A percentile compares a stretch with the other conserved stretches of the same genome.
Evolutionary conservation across 2,888 invertebrate species (phyloP).

Genomic region (Drosophila lutescens): DNA sequence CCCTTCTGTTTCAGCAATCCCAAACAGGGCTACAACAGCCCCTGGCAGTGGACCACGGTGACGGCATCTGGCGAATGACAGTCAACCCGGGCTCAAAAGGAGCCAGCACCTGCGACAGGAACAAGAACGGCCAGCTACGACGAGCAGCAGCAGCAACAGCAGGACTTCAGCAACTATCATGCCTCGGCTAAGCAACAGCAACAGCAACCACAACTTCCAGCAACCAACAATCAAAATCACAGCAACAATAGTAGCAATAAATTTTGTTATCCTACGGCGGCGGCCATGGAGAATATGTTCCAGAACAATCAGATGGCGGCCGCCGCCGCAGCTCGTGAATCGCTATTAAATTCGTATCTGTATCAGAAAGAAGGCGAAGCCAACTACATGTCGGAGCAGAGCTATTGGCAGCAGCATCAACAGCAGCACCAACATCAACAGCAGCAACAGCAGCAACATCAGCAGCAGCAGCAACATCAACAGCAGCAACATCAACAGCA

Average conservation of each 20-base stretch:
- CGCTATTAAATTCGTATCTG: slow-evolving; percentile 65
- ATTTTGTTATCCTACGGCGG: slow-evolving; percentile 58
- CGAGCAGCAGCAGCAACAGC: slow-evolving; percentile 51
- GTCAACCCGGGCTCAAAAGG: slow-evolving; percentile 84
- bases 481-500: slow-evolving; percentile 37
- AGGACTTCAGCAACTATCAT: slow-evolving; percentile 65
- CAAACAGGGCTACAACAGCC: slow-evolving; percentile 85
- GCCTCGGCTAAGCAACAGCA: slow-evolving; percentile 49
- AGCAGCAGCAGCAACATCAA: slow-evolving; percentile 40
- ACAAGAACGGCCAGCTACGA: slow-evolving; percentile 52
- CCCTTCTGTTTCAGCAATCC: slow-evolving; percentile 73
- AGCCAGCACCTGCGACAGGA: slow-evolving; percentile 76
- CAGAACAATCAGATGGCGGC: slow-evolving; percentile 64
- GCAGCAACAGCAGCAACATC: slow-evolving; percentile 50
- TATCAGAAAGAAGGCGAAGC: slow-evolving; percentile 60
- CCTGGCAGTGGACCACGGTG: slow-evolving; percentile 87
- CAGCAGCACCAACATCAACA: slow-evolving; percentile 63
- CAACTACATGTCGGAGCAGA: slow-evolving; percentile 66
- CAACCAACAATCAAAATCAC: slow-evolving; percentile 60
- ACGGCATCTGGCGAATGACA: slow-evolving; percentile 87
- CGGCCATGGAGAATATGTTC: slow-evolving; percentile 71
- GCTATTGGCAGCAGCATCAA: slow-evolving; percentile 71
- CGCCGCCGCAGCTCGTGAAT: slow-evolving; percentile 53
- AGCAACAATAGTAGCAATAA: slow-evolving; percentile 61
- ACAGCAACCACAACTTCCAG: slow-evolving; percentile 54